These are phyloP conservation scores for Tanytarsus gracilentus DNA, from an alignment of 2,888 invertebrate species.

Conservation along the genomic window DNA sequence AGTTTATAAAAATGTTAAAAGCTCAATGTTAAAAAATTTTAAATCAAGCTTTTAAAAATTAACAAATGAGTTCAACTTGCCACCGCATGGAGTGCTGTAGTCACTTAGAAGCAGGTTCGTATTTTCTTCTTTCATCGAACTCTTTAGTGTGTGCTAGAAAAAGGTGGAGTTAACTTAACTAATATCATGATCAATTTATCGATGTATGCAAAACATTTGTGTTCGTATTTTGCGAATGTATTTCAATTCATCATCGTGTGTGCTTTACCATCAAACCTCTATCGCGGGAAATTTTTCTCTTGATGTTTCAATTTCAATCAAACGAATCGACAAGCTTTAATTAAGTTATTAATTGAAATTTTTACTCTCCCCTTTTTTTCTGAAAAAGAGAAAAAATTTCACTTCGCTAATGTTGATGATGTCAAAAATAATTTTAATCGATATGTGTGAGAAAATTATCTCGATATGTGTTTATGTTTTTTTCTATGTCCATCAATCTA, in stretches of 20 bases:
- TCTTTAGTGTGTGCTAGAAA: background rate
- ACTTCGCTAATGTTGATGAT: background rate
- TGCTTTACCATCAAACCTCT: background rate
- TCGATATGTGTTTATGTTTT: too few species aligned
- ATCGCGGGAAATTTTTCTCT: background rate
- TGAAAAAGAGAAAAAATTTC: too few species aligned
- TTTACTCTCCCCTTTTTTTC: background rate
- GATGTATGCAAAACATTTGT: background rate
- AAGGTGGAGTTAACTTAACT: too few species aligned
- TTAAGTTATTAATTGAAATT: slow-evolving; percentile 25
- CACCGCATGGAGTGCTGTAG: background rate
- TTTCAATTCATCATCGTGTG: background rate
- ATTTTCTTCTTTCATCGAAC: background rate
- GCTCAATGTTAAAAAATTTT: too few species aligned
- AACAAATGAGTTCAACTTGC: too few species aligned
- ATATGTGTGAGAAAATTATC: too few species aligned
- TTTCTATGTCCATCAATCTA: background rate
- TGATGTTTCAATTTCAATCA: slow-evolving; percentile 26
- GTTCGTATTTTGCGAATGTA: background rate
- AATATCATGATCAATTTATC: background rate
- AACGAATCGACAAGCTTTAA: slow-evolving; percentile 19
- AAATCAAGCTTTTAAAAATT: too few species aligned
- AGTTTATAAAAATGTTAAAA: too few species aligned
- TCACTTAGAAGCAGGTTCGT: background rate
- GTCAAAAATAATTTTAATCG: background rate